These are phyloP conservation scores for Hepsetus odoe DNA, from an alignment of 2,113 vertebrate species.

Conservation along the genomic window DNA sequence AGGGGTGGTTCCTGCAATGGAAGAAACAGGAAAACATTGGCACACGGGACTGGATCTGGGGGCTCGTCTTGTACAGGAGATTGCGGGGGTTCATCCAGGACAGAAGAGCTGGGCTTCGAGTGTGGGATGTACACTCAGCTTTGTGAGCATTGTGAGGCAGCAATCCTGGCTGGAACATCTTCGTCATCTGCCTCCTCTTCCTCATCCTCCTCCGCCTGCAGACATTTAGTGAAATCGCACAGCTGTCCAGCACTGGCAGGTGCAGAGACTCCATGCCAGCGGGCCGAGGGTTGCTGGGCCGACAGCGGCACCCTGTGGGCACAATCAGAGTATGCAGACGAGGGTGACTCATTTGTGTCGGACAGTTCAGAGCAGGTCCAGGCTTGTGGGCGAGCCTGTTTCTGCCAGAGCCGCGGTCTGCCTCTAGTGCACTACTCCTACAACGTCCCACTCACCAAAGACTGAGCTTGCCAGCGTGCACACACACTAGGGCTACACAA, in stretches of 20 bases:
- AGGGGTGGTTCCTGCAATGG: slow-evolving; percentile 66
- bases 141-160: slow-evolving; percentile 87
- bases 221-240: slow-evolving; percentile 94
- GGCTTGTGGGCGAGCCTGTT: slow-evolving; percentile 92
- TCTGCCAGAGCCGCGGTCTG: slow-evolving; percentile 93
- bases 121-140: slow-evolving; percentile 84
- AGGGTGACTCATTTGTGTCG: slow-evolving; percentile 95
- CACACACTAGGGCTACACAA: slow-evolving; percentile 7
- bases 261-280: slow-evolving; percentile 78
- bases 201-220: slow-evolving; percentile 79
- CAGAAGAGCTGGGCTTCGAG: slow-evolving; percentile 64
- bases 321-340: slow-evolving; percentile 91
- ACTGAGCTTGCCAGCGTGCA: slow-evolving; percentile 55
- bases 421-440: slow-evolving; percentile 81
- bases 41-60: slow-evolving; percentile 50
- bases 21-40: slow-evolving; percentile 60
- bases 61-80: slow-evolving; percentile 34
- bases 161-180: slow-evolving; percentile 81
- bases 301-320: slow-evolving; percentile 88
- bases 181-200: slow-evolving; percentile 71
- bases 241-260: slow-evolving; percentile 88
- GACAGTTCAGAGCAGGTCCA: slow-evolving; percentile 98
- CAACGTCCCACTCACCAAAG: slow-evolving; percentile 57
- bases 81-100: slow-evolving; percentile 61
- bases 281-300: slow-evolving; percentile 85